Conservation (phyloP, 1,140 invertebrate genomes). For the Temnothorax curvispinosus region DNA sequence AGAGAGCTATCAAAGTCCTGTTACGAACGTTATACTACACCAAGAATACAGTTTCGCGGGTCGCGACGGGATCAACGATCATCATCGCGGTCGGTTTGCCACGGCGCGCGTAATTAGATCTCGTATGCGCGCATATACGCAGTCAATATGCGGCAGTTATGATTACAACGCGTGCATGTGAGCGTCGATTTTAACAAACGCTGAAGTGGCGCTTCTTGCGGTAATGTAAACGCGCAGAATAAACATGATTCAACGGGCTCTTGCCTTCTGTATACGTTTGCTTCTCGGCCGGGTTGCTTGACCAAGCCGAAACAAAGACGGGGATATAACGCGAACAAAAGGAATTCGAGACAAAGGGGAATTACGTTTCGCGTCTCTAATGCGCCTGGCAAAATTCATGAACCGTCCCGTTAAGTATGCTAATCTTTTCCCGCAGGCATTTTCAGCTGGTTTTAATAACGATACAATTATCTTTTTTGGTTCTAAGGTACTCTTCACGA, state of each 20-base stretch:
- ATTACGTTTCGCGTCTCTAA: constrained; percentile 41
- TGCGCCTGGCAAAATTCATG: constrained; percentile 32
- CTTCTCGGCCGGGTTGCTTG: constrained; percentile 11
- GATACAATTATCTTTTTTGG: not conserved
- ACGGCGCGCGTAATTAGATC: constrained; percentile 34
- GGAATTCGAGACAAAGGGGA: constrained; percentile 46
- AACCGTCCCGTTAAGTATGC: not conserved
- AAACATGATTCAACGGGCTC: constrained; percentile 37
- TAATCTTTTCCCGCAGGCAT: constrained; percentile 28
- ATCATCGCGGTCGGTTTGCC: not conserved
- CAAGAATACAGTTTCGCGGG: not conserved
- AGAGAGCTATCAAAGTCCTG: constrained; percentile 8
- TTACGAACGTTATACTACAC: constrained; percentile 1
- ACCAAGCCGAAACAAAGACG: constrained; percentile 50
- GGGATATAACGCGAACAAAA: constrained; percentile 40
- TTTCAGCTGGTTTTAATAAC: constrained; percentile 17
- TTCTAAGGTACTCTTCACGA: not conserved
- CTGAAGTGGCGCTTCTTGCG: constrained; percentile 35
- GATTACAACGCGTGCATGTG: constrained; percentile 8
- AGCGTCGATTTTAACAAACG: constrained; percentile 38
- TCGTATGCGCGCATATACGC: not conserved
- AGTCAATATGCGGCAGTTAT: not conserved
- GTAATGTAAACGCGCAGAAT: constrained; percentile 44
- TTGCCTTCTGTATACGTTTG: not conserved
- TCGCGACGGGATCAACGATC: constrained; percentile 26